phyloP scores from a whole-genome alignment of 2,113 vertebrate genomes.

The Semnornis frantzii region DNA sequence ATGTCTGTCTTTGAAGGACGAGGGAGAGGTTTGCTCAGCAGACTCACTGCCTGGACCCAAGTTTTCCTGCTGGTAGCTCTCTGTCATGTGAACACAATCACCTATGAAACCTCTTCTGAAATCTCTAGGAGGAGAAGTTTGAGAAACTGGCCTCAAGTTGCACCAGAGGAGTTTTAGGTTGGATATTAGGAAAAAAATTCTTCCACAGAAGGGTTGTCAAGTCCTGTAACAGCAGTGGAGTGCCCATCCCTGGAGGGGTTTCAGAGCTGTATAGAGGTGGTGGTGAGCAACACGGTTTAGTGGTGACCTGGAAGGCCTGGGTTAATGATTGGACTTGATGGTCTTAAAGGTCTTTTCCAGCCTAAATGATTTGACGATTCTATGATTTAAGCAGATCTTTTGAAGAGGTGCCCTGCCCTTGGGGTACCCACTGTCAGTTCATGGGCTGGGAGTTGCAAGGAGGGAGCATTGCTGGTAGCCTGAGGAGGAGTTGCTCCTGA shows the following conservation, averaged over 20 bases:
- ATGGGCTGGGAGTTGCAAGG: background rate
- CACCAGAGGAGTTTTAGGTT: no score
- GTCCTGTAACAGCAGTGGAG: no score
- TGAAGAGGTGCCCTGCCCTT: background rate
- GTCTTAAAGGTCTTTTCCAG: no score
- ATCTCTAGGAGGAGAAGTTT: background rate
- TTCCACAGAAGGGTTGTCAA: no score
- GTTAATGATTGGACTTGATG: no score
- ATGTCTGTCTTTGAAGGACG: background rate
- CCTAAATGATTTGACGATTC: no score
- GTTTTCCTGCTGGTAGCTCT: background rate
- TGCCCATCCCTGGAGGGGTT: no score
- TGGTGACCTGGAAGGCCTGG: no score
- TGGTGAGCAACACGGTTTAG: no score
- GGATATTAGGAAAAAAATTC: no score
- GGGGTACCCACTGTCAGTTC: fast-evolving
- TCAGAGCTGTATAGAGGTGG: no score
- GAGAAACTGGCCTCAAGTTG: no score
- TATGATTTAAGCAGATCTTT: background rate
- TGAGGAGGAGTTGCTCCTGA: background rate
- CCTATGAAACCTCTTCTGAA: background rate
- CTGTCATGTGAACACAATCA: background rate
- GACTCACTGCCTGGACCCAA: background rate
- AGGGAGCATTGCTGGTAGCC: background rate
- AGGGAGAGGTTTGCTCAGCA: background rate